Conservation (phyloP, 2,797 vertebrate genomes). For the Natrix natrix region DNA sequence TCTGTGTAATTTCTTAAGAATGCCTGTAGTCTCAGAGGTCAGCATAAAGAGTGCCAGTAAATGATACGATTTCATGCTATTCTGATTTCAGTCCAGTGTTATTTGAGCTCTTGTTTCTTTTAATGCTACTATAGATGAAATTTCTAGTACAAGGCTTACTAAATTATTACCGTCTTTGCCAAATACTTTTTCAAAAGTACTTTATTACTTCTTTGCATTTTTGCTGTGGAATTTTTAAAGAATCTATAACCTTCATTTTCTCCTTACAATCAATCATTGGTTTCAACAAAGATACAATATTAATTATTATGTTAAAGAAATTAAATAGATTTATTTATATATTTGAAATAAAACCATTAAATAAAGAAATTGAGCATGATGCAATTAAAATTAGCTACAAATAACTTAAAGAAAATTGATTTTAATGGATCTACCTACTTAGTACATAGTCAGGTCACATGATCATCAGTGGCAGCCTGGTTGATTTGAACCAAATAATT, state of each 20-base stretch:
- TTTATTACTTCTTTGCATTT: not conserved
- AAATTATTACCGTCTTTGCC: not conserved
- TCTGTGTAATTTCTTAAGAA: constrained; percentile 12
- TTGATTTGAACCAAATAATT: not conserved
- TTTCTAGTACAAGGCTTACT: not conserved
- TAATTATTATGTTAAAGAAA: not conserved
- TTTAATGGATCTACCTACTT: not conserved
- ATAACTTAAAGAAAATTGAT: not conserved
- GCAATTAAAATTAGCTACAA: not conserved
- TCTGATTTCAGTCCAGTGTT: not conserved
- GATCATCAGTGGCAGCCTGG: not conserved
- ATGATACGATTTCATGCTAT: not conserved
- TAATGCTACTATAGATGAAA: not conserved
- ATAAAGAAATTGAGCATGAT: not conserved
- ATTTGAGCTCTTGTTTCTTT: not conserved
- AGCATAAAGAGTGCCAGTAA: not conserved
- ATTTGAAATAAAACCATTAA: not conserved
- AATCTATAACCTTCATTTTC: not conserved
- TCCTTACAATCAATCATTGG: not conserved
- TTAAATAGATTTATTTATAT: not conserved
- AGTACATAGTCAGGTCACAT: not conserved
- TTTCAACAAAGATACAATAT: not conserved
- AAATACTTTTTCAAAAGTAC: not conserved
- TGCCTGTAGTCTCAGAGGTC: constrained; percentile 2
- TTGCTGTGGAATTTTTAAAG: not conserved